A percentile compares a stretch with the other conserved stretches of the same genome.
Evolutionary conservation across 1,140 invertebrate species (phyloP).

Genomic region (Caenorhabditis tropicalis): DNA sequence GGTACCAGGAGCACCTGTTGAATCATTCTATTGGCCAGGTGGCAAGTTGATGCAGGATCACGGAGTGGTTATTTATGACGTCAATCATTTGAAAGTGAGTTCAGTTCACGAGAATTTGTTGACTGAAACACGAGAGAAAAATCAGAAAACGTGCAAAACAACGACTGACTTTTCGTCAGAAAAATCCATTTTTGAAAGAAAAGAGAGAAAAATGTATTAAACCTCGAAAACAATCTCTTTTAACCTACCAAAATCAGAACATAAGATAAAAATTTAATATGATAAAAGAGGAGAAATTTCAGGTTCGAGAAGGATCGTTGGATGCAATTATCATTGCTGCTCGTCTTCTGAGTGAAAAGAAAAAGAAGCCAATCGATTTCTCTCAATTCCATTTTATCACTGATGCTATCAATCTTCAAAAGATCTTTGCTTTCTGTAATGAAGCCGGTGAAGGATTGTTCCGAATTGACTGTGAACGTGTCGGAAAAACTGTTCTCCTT

Average conservation of each 20-base stretch:
- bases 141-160: not conserved
- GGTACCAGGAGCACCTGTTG: slow-evolving; percentile 67
- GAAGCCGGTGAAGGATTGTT: slow-evolving; percentile 69
- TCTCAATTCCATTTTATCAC: slow-evolving; percentile 70
- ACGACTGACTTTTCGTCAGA: not conserved
- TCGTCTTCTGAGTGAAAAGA: slow-evolving; percentile 62
- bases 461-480: slow-evolving; percentile 71
- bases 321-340: slow-evolving; percentile 70
- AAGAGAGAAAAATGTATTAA: not conserved
- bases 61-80: slow-evolving; percentile 71
- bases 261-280: not conserved
- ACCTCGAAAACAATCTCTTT: not conserved
- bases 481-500: slow-evolving; percentile 70
- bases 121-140: not conserved
- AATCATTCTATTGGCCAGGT: slow-evolving; percentile 71
- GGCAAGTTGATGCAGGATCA: slow-evolving; percentile 66
- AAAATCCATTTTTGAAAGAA: not conserved
- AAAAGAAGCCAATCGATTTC: slow-evolving; percentile 71
- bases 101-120: not conserved
- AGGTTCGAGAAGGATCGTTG: slow-evolving; percentile 61
- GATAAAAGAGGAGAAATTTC: not conserved
- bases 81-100: slow-evolving; percentile 70
- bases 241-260: no score
- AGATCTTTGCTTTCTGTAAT: slow-evolving; percentile 67
- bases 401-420: slow-evolving; percentile 71